phyloP scores from a whole-genome alignment of 2,797 vertebrate genomes.

The Salmo trutta region DNA sequence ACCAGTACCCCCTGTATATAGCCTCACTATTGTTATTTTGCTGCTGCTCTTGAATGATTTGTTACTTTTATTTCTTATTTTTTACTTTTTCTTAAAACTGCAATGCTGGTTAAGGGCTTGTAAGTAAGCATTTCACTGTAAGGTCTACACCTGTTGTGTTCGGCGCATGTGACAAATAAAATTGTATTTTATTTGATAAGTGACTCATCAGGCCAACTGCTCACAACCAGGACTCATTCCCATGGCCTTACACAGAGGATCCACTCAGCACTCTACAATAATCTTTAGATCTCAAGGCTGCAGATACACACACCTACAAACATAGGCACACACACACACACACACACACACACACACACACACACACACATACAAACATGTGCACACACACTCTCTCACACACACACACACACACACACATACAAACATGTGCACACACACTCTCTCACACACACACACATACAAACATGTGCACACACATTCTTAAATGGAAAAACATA shows the following conservation, averaged over 20 bases:
- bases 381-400: too few species aligned
- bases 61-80: too few species aligned
- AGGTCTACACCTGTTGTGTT: too few species aligned
- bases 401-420: neutral
- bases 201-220: neutral
- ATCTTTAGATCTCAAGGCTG: conserved; percentile 56
- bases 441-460: neutral
- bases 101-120: too few species aligned
- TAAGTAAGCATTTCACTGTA: too few species aligned
- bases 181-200: neutral
- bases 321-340: neutral
- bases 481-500: too few species aligned
- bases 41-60: too few species aligned
- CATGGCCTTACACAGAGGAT: conserved; percentile 55
- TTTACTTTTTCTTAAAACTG: too few species aligned
- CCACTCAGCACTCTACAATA: conserved; percentile 60
- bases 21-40: too few species aligned
- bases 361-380: neutral
- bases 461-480: neutral
- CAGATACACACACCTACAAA: neutral
- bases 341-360: neutral
- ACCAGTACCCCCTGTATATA: too few species aligned
- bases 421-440: neutral
- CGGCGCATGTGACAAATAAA: too few species aligned
- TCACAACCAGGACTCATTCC: conserved; percentile 44